Percentiles rank a stretch among this genome's conserved stretches.
phyloP scores from a whole-genome alignment of 2,797 vertebrate genomes.

The Rhincodon typus region DNA sequence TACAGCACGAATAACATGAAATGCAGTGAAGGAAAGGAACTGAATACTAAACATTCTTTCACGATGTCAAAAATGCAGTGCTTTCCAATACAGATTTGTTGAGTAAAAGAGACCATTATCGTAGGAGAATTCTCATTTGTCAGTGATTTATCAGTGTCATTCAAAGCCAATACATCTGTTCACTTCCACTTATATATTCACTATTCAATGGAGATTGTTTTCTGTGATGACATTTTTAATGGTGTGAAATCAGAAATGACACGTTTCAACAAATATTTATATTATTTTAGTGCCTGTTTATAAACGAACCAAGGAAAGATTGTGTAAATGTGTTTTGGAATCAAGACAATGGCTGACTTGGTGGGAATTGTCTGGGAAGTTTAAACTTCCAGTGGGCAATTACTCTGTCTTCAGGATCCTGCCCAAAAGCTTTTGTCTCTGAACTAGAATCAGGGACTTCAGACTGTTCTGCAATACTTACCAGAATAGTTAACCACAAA shows the following conservation, averaged over 20 bases:
- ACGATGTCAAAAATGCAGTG: neutral
- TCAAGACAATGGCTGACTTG: neutral
- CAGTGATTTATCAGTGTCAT: too few relatives aligned
- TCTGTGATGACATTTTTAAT: neutral
- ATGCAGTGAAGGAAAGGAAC: neutral
- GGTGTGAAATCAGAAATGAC: neutral
- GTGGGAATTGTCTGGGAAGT: too few relatives aligned
- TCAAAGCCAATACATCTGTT: neutral
- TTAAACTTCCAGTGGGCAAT: too few relatives aligned
- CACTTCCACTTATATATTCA: neutral
- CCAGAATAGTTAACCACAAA: too few relatives aligned
- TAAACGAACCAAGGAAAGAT: neutral
- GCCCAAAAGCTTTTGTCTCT: too few relatives aligned
- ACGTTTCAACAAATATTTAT: neutral
- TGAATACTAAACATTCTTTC: neutral
- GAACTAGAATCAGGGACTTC: too few relatives aligned
- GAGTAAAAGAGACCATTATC: neutral
- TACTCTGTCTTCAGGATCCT: too few relatives aligned
- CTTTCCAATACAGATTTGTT: neutral
- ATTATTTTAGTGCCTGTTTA: neutral
- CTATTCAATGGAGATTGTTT: neutral
- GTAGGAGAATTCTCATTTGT: neutral
- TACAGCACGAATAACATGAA: neutral
- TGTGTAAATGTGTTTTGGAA: neutral
- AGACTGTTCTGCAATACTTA: too few relatives aligned